These are phyloP conservation scores for Drosophila mauritiana DNA, from an alignment of 1,140 invertebrate genomes.

Conservation along the genomic window DNA sequence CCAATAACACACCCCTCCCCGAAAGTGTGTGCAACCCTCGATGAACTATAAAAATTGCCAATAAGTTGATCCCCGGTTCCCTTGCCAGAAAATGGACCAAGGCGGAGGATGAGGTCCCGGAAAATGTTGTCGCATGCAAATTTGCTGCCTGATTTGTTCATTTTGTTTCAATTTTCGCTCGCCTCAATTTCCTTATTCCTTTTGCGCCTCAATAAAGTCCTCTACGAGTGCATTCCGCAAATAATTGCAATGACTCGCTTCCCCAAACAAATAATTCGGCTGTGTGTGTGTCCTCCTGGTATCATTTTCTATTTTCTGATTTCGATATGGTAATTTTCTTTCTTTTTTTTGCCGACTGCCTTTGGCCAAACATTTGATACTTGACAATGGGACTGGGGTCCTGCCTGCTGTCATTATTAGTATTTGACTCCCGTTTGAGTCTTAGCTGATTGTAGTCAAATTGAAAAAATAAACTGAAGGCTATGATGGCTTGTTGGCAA, in stretches of 20 bases:
- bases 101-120: slow-evolving; percentile 23
- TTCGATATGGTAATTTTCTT: slow-evolving; percentile 70
- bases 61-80: slow-evolving; percentile 63
- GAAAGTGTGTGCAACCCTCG: slow-evolving; percentile 36
- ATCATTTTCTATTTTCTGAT: slow-evolving; percentile 24
- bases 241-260: slow-evolving; percentile 71
- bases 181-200: slow-evolving; percentile 30
- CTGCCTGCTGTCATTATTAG: slow-evolving; percentile 67
- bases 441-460: slow-evolving; percentile 67
- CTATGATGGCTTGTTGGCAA: neutral
- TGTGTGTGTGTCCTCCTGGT: slow-evolving; percentile 26
- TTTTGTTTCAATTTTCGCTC: slow-evolving; percentile 76
- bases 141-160: slow-evolving; percentile 80
- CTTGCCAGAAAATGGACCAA: slow-evolving; percentile 4
- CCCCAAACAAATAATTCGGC: slow-evolving; percentile 31
- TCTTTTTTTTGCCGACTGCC: slow-evolving; percentile 26
- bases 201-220: slow-evolving; percentile 66
- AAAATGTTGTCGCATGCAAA: slow-evolving; percentile 80
- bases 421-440: slow-evolving; percentile 71
- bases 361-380: slow-evolving; percentile 38
- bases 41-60: slow-evolving; percentile 68
- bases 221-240: slow-evolving; percentile 66
- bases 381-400: slow-evolving; percentile 1
- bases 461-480: slow-evolving; percentile 39
- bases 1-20: slow-evolving; percentile 14